Percentiles rank a stretch among this genome's conserved stretches.
These are phyloP conservation scores for Stigmatopora argus DNA, from an alignment of 2,113 vertebrate species.

Conservation along the genomic window DNA sequence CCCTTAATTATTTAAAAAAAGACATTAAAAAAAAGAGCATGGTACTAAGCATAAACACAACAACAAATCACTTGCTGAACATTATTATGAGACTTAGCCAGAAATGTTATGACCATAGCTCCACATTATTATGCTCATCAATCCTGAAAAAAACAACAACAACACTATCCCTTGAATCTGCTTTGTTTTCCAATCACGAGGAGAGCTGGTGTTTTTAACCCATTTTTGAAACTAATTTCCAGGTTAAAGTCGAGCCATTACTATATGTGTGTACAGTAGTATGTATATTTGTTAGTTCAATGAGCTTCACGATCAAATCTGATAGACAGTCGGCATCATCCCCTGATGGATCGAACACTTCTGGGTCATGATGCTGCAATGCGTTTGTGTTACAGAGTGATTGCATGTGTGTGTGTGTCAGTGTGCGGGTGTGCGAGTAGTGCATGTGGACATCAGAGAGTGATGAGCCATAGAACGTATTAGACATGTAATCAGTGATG, in stretches of 20 bases:
- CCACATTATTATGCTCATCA: conserved; percentile 8
- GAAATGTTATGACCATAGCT: neutral
- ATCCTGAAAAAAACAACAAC: neutral
- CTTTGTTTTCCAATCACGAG: no score
- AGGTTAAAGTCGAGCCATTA: no score
- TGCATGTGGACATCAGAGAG: conserved; percentile 39
- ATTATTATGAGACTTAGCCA: neutral
- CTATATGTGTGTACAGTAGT: no score
- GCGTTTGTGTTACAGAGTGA: neutral
- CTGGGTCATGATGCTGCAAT: conserved; percentile 14
- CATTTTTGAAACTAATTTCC: no score
- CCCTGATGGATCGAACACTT: conserved; percentile 25
- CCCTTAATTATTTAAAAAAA: neutral
- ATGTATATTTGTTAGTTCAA: neutral
- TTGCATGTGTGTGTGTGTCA: neutral
- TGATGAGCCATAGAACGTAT: conserved; percentile 56
- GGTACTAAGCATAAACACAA: neutral
- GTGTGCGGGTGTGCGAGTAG: conserved; percentile 5
- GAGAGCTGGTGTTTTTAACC: no score
- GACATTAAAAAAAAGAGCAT: neutral
- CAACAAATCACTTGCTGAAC: neutral
- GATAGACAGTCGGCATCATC: conserved; percentile 47
- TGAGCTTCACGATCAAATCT: conserved; percentile 16
- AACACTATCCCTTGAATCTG: no score
- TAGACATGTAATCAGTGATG: conserved; percentile 56